Base-by-base conservation (phyloP, 2,797 vertebrate genomes). In the Anas bernieri region DNA sequence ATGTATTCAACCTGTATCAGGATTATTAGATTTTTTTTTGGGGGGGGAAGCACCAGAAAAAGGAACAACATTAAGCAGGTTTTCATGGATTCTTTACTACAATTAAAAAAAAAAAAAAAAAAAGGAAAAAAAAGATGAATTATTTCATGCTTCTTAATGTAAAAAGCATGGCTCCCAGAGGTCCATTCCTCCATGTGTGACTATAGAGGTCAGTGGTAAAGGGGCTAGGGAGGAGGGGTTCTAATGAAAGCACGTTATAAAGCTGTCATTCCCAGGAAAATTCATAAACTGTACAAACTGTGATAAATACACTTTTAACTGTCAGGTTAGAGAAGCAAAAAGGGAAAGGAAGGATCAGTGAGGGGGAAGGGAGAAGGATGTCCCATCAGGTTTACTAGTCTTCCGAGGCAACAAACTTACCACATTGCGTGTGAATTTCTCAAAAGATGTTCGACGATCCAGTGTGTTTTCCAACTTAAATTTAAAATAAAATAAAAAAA, bases 341-440 rank as follows among this genome's bases (percentile, higher is more conserved):
- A 89, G 84, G 84, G 88, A 66, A 87, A 80, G 59, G 8, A 81
- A 58, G 94, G 92, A 77, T 84, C 46, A 54, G 70, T 78, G 82
- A 58, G 50, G 88, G 92, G 7, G 25, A 74, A 26, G 91, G 88
- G n/a, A 79, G 59, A 78, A 90, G 84, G 82, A 78, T 80, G 52
- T 90, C 66, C 94, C 86, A 96, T 41, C 86, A 95, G 69, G 88
- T 84, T 94, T 92, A 83, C 93, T 87, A 83, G 92, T 96, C 95
- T 96, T 93, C 96, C 50, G 25, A 96, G 93, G 93, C 92, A 94
- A 89, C 86, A 95, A 96, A 98, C 98, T 98, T 98, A 98, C 98
- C 98, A 98, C 95, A 96, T 97, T 98, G 95, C 98, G 97, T 96
- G 98, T 97, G 97, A 98, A 98, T 98, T 98, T 98, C 97, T 98